Base-by-base conservation (phyloP, 2,797 vertebrate genomes). In the Sebastes umbrosus region DNA sequence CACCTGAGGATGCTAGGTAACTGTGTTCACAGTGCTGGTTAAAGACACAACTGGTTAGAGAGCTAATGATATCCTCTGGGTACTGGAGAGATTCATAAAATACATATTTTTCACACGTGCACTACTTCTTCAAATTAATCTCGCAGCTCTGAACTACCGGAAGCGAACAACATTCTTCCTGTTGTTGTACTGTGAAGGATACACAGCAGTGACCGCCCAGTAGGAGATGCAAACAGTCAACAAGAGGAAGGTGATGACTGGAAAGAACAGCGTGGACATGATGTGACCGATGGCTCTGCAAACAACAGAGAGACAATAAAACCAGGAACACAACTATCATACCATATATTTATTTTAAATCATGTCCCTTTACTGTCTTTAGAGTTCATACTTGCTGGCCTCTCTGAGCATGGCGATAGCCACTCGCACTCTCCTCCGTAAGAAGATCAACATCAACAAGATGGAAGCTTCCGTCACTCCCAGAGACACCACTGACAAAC, bases 1-100 rank as follows among this genome's bases (percentile, higher is more conserved):
- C 92, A n/a, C 97, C 97, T 13, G 97, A 98, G 8, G 98, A 97
- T 22, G 97, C 97, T 72, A 99, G 92, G 85, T 97, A 97, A 76
- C 97, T 98, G 84, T 2, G 32, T 32, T 50, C 31, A 74, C 12
- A 69, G 52, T 7, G 46, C 3, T 4, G 8, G 80, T 88, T 88
- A 92, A 91, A 83, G 87, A 79, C 7, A 58, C 8, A 71, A 27
- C 72, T 46, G 39, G 9, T 55, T 24, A 50, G 46, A 20, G 46
- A 50, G 46, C 46, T 50, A 9, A 32, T 13, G 1, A 31, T 58
- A 3, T 52, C 24, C 24, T 63, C 16, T 50, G 29, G 39, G 59
- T 50, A 52, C 10, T 32, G 29, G 16, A 32, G 14, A 59, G 6
- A 11, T 54, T 39, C 3, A 69, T 1, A 59, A 59, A 29, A 22